A percentile compares a stretch with the other conserved stretches of the same genome.
phyloP scores from a whole-genome alignment of 1,140 invertebrate genomes.

The Bombyx mori region ASM3026992v2 NC_085112.1:7073001-7073500 shows the following conservation, averaged over 20 bases:
- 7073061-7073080: too few species aligned
- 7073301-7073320: constrained; percentile 12
- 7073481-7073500: too few species aligned
- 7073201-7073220: constrained; percentile 11
- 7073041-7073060: too few species aligned
- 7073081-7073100: constrained; percentile 5
- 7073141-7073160: constrained; percentile 14
- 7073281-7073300: constrained; percentile 12
- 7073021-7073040: too few species aligned
- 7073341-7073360: constrained; percentile 6
- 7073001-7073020: too few species aligned
- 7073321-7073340: constrained; percentile 34
- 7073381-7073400: too few species aligned
- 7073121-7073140: constrained; percentile 6
- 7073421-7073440: too few species aligned
- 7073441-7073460: too few species aligned
- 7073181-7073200: constrained; percentile 4
- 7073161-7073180: constrained; percentile 23
- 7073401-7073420: too few species aligned
- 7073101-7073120: constrained; percentile 10
- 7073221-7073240: constrained; percentile 16
- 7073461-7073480: too few species aligned
- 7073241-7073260: constrained; percentile 8
- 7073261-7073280: constrained; percentile 9
- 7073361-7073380: too few species aligned